Percentiles rank a stretch among this genome's conserved stretches.
Evolutionary conservation across 2,113 vertebrate genomes (phyloP).

Genomic region (Daboia siamensis): DNA sequence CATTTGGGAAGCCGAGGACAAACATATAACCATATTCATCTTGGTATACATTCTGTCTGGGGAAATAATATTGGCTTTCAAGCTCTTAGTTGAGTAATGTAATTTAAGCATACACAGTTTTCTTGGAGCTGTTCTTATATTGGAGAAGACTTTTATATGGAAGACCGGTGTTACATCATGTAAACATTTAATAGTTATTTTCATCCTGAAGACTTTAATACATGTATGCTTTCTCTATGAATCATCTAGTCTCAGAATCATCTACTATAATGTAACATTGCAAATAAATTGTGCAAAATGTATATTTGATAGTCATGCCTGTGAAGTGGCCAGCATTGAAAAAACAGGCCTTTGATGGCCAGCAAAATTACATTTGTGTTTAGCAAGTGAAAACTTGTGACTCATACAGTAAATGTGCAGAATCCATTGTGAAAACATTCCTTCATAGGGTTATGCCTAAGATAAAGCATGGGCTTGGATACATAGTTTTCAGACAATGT

Average conservation of each 20-base stretch:
- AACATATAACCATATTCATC: background rate
- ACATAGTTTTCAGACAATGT: background rate
- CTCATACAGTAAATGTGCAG: slow-evolving; percentile 8
- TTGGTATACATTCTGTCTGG: background rate
- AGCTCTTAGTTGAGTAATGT: background rate
- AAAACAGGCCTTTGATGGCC: slow-evolving; percentile 12
- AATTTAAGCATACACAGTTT: background rate
- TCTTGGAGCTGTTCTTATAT: background rate
- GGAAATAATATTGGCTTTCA: background rate
- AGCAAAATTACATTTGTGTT: background rate
- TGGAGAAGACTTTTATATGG: background rate
- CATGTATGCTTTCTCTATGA: slow-evolving; percentile 4
- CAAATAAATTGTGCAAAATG: background rate
- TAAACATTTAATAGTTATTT: background rate
- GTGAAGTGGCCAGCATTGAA: background rate
- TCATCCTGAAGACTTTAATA: slow-evolving; percentile 8
- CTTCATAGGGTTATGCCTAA: background rate
- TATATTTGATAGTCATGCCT: background rate
- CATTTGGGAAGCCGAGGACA: background rate
- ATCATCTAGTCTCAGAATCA: background rate
- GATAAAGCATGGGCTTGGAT: background rate
- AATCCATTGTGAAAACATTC: background rate
- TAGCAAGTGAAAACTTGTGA: background rate
- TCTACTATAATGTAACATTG: background rate
- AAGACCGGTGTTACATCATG: background rate